These are phyloP conservation scores for Cyanoderma ruficeps DNA, from an alignment of 2,113 vertebrate species.

Conservation along the genomic window DNA sequence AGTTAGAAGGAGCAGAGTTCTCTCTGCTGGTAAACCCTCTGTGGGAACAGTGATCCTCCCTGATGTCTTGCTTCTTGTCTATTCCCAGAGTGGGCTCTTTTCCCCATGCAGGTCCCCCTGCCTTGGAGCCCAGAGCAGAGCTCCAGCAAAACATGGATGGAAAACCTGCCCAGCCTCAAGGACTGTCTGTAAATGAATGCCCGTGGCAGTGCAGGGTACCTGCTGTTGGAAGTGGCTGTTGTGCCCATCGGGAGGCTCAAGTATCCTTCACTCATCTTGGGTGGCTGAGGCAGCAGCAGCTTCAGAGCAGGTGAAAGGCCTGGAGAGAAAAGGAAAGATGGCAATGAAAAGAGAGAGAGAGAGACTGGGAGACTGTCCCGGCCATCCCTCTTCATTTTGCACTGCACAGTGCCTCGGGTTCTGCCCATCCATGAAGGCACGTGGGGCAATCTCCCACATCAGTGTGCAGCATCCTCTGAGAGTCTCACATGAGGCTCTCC, in stretches of 20 bases:
- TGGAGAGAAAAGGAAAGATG: not conserved
- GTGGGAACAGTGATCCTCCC: not conserved
- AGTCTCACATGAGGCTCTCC: not conserved
- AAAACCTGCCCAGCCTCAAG: not conserved
- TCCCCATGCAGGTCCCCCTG: not conserved
- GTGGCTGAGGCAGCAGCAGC: not conserved
- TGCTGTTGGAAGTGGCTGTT: not conserved
- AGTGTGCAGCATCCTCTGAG: not conserved
- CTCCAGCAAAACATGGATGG: not conserved
- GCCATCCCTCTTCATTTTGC: not conserved
- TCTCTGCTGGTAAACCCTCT: not conserved
- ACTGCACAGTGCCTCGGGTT: not conserved
- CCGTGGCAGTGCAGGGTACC: not conserved
- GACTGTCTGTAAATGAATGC: not conserved
- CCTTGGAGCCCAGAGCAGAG: not conserved
- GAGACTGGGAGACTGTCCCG: not conserved
- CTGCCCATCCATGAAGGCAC: not conserved
- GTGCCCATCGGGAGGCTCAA: not conserved
- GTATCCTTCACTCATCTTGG: not conserved
- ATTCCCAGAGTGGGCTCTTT: not conserved
- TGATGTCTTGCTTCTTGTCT: not conserved
- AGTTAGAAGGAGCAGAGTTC: not conserved
- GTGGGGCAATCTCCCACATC: not conserved
- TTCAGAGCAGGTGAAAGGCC: not conserved
- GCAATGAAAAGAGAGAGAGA: not conserved